phyloP scores from a whole-genome alignment of 2,113 vertebrate genomes.

The Zeus faber region DNA sequence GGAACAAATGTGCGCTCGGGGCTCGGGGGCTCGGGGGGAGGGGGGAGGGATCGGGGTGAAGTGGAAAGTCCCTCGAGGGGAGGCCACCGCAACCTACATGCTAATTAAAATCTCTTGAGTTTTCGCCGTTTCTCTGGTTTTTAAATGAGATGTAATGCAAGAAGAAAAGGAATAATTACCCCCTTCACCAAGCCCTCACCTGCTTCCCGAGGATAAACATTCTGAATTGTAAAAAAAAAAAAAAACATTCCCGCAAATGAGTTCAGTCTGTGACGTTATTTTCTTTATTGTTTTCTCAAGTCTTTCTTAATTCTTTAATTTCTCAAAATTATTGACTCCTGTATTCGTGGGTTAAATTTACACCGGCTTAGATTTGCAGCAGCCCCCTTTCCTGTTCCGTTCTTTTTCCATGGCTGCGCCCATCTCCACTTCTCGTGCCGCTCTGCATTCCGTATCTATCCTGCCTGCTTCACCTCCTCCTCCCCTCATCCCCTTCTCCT shows the following conservation, averaged over 20 bases:
- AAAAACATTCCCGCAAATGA: too few relatives aligned
- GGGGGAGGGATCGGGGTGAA: slow-evolving; percentile 9
- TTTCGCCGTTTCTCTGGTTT: slow-evolving; percentile 8
- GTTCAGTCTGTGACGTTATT: too few relatives aligned
- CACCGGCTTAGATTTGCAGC: too few relatives aligned
- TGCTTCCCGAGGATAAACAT: too few relatives aligned
- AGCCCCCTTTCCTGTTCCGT: neutral
- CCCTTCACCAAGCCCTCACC: too few relatives aligned
- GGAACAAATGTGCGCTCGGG: slow-evolving; percentile 30
- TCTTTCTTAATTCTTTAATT: too few relatives aligned
- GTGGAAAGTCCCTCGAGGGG: slow-evolving; percentile 38
- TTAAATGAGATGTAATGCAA: neutral
- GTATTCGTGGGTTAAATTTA: too few relatives aligned
- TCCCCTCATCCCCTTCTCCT: neutral
- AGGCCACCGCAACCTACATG: slow-evolving; percentile 7
- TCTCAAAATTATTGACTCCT: too few relatives aligned
- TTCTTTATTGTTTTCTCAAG: too few relatives aligned
- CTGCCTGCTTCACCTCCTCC: neutral
- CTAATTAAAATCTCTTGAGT: too few relatives aligned
- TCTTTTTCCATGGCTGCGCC: neutral
- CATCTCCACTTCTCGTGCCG: slow-evolving; percentile 6
- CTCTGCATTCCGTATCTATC: too few relatives aligned
- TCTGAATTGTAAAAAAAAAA: too few relatives aligned
- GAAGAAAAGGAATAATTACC: neutral
- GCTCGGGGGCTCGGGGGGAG: slow-evolving; percentile 17